Evolutionary conservation across 2,113 vertebrate species (phyloP).

Genomic region (Laticauda colubrina): DNA sequence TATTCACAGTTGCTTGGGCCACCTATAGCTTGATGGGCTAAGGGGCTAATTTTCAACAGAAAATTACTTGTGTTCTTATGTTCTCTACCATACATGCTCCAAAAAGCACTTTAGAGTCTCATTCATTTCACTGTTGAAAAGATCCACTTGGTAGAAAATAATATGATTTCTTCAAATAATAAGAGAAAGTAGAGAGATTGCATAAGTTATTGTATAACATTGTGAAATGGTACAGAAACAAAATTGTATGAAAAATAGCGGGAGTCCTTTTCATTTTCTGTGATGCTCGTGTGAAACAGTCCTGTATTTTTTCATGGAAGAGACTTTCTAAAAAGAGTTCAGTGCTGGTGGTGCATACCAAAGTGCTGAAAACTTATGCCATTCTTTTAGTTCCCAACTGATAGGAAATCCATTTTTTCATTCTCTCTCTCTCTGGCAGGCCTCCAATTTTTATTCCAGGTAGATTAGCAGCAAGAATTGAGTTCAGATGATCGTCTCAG

Average conservation of each 20-base stretch:
- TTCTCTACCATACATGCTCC: not conserved
- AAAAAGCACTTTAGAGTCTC: not conserved
- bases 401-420: not conserved
- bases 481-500: not conserved
- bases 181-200: not conserved
- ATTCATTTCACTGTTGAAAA: not conserved
- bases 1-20: no score
- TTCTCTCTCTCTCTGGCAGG: not conserved
- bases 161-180: not conserved
- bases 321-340: not conserved
- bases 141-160: not conserved
- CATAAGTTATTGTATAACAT: fast-evolving
- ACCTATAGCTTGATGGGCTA: not conserved
- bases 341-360: not conserved
- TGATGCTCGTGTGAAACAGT: not conserved
- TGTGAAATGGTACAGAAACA: not conserved
- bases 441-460: not conserved
- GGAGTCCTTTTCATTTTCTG: not conserved
- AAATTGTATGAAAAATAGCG: not conserved
- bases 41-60: not conserved
- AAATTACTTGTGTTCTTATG: not conserved
- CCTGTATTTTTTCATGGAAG: not conserved
- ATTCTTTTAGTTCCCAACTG: constrained; percentile 1
- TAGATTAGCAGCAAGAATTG: not conserved
- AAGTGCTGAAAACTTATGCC: not conserved